These are phyloP conservation scores for Lampris incognitus DNA, from an alignment of 2,113 vertebrate species.

Conservation along the genomic window DNA sequence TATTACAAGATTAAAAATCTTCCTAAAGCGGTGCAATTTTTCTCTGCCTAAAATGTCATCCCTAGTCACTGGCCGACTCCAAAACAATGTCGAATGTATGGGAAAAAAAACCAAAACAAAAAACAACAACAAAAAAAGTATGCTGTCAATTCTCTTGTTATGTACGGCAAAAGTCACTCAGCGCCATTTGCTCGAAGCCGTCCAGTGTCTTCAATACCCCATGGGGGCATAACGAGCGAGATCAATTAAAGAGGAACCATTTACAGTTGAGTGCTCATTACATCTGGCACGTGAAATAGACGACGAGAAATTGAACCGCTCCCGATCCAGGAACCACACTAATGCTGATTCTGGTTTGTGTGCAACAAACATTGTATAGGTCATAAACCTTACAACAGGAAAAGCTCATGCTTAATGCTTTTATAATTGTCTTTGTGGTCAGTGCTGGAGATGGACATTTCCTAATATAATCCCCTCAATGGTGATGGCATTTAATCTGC, in stretches of 20 bases:
- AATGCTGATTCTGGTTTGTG: slow-evolving; percentile 56
- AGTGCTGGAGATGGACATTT: slow-evolving; percentile 46
- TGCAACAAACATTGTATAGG: slow-evolving; percentile 43
- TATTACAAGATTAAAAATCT: background rate
- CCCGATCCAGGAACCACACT: slow-evolving; percentile 54
- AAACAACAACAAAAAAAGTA: background rate
- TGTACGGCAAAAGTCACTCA: background rate
- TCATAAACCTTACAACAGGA: slow-evolving; percentile 45
- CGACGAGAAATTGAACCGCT: slow-evolving; percentile 45
- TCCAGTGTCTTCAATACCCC: slow-evolving; percentile 12
- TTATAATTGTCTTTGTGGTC: slow-evolving; percentile 52
- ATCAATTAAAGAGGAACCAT: slow-evolving; percentile 46
- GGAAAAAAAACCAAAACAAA: background rate
- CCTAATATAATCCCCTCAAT: slow-evolving; percentile 30
- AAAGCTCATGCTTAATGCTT: slow-evolving; percentile 62
- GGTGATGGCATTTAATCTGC: slow-evolving; percentile 6
- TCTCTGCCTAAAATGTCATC: background rate
- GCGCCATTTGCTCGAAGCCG: slow-evolving; percentile 24
- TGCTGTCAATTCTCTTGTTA: background rate
- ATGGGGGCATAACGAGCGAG: slow-evolving; percentile 5
- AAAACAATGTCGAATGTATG: background rate
- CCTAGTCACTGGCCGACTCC: background rate
- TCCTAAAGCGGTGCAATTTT: background rate
- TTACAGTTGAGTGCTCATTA: slow-evolving; percentile 69
- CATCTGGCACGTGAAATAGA: slow-evolving; percentile 53